Percentiles rank a stretch among this genome's conserved stretches.
Evolutionary conservation across 23 tunicate genomes (phyloP).

Genomic region (Styela clava): DNA sequence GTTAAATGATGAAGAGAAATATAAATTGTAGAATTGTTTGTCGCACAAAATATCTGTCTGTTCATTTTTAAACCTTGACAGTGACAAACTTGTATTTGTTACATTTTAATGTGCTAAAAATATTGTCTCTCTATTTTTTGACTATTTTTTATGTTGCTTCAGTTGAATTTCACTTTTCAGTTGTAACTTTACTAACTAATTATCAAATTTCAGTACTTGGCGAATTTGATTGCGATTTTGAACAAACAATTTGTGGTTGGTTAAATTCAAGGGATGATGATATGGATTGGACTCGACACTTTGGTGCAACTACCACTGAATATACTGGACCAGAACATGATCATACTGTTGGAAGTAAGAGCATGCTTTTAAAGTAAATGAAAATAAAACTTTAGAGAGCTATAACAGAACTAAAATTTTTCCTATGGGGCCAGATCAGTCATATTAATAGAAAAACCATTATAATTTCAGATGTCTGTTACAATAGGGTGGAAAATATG

Average conservation of each 20-base stretch:
- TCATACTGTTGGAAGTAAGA: slow-evolving; percentile 78
- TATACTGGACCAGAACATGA: slow-evolving; percentile 69
- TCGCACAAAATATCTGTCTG: no score
- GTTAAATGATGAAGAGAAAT: no score
- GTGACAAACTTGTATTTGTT: no score
- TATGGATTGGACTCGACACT: slow-evolving; percentile 47
- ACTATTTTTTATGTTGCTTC: no score
- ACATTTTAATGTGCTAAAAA: no score
- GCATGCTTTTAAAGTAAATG: no score
- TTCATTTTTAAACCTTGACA: no score
- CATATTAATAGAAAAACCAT: no score
- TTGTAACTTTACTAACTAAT: no score
- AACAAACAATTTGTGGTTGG: slow-evolving; percentile 58
- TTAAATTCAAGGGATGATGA: slow-evolving; percentile 47
- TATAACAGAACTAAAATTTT: not conserved
- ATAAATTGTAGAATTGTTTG: no score
- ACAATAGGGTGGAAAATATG: slow-evolving; percentile 24
- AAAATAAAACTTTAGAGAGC: not conserved
- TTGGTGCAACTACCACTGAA: slow-evolving; percentile 62
- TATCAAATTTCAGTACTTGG: slow-evolving; percentile 54
- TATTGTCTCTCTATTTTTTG: no score
- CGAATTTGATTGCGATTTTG: slow-evolving; percentile 72
- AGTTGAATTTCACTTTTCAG: no score
- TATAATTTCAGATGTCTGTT: slow-evolving; percentile 59
- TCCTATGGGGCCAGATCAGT: not conserved